Evolutionary conservation across 2,888 invertebrate species (phyloP).

Genomic region (Melitaea athalia): DNA sequence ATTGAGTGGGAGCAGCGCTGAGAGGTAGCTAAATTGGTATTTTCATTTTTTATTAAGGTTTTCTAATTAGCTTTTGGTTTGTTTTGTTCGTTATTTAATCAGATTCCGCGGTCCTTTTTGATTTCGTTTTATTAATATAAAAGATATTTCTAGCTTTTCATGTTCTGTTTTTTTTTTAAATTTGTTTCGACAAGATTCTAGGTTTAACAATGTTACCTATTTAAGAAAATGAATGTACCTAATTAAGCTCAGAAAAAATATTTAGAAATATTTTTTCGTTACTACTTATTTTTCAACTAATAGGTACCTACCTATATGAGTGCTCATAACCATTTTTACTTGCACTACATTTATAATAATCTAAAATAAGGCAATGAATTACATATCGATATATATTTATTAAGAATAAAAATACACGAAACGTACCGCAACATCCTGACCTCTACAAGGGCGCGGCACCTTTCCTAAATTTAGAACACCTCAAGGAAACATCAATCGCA

Average conservation of each 20-base stretch:
- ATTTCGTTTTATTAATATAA: constrained; percentile 3
- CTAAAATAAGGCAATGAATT: neutral
- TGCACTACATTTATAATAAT: neutral
- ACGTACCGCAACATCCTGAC: constrained; percentile 43
- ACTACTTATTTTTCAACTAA: no score
- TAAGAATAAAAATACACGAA: neutral
- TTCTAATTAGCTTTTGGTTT: constrained; percentile 15
- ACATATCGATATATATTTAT: neutral
- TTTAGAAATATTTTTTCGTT: no score
- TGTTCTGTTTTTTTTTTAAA: neutral
- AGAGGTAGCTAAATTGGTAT: constrained; percentile 37
- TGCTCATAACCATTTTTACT: no score
- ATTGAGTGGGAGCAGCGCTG: constrained; percentile 66
- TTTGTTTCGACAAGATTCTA: neutral
- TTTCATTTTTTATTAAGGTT: constrained; percentile 13
- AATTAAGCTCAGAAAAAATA: no score
- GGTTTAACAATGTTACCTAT: no score
- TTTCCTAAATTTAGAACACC: constrained; percentile 77
- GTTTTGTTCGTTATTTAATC: constrained; percentile 7
- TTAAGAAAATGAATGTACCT: constrained; percentile 4
- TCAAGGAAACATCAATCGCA: constrained; percentile 80
- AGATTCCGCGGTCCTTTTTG: constrained; percentile 22
- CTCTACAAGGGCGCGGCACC: constrained; percentile 67
- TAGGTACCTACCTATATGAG: no score
- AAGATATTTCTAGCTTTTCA: neutral